Conservation (phyloP, 2,113 vertebrate species). For the Sinocyclocheilus grahami region DNA sequence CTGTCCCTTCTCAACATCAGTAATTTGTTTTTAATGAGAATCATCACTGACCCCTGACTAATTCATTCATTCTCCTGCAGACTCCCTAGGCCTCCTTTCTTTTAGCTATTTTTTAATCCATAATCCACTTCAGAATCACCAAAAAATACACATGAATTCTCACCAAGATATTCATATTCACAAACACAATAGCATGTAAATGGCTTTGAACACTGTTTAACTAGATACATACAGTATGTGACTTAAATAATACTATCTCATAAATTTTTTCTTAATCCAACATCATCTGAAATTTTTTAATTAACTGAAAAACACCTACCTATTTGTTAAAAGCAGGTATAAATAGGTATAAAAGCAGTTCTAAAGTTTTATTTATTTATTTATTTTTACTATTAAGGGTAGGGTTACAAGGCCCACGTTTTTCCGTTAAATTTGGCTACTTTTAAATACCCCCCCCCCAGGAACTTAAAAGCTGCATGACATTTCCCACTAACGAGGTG, state of each 20-base stretch:
- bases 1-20: conserved; percentile 97
- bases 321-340: not conserved
- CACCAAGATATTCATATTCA: conserved; percentile 40
- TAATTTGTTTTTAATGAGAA: conserved; percentile 99
- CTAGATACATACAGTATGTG: not conserved
- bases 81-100: conserved; percentile 63
- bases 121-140: conserved; percentile 36
- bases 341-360: no score
- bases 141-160: conserved; percentile 37
- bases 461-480: no score
- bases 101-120: conserved; percentile 47
- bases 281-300: conserved; percentile 1
- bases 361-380: not conserved
- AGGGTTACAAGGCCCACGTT: not conserved
- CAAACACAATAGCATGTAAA: conserved; percentile 37
- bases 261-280: not conserved
- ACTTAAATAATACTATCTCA: not conserved
- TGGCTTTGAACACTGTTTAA: not conserved
- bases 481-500: no score
- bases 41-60: conserved; percentile 99
- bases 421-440: no score
- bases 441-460: no score
- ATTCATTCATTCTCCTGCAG: conserved; percentile 98
- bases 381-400: not conserved
- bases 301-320: not conserved